Base-by-base conservation (phyloP, 2,113 vertebrate genomes). In the Tetraodon nigroviridis region DNA sequence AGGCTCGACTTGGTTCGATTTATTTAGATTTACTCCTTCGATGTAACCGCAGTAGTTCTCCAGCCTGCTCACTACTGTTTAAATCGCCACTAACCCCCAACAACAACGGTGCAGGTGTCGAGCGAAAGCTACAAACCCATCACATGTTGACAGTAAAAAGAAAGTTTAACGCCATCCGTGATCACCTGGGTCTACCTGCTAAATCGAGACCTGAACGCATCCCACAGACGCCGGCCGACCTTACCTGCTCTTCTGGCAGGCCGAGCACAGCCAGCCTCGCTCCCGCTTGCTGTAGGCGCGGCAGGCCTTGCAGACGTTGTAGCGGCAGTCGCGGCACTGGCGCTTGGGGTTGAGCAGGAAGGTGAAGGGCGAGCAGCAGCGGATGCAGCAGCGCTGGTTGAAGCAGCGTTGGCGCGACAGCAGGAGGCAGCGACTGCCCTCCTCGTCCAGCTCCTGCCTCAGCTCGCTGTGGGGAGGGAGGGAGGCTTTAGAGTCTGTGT, bases 161-260 rank as follows among this genome's bases (percentile, higher is more conserved):
- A 27, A 27, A 27, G 24, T 27, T 27, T 27, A 27, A 5, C 24
- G 1, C 7, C 24, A 27, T 1, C 24, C 5, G 24, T 6, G 5
- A 27, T 1, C 24, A 6, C 3, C 3, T 27, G 24, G 24, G 24
- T 6, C 24, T 24, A 24, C 24, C 5, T 24, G 5, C 29, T 32
- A 32, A 32, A 32, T 32, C 32, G 1, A 6, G 24, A 49, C 18
- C 5, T 20, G 4, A 51, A 22, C 42, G 12, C 16, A 1, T 13
- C 46, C 3, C 17, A n/a, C 48, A 47, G 15, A 17, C 8, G 12
- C 19, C 5, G 1, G 0, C 19, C 48, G 4, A 55, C 55, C 85
- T 88, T 82, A 98, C 96, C 95, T 93, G 80, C 91, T 90, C 79
- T 94, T 97, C 82, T 95, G 93, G 84, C 97, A 99, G 68, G 93